These are phyloP conservation scores for Tetragonula clypearis DNA, from an alignment of 1,140 invertebrate species.

Conservation along the genomic window DNA sequence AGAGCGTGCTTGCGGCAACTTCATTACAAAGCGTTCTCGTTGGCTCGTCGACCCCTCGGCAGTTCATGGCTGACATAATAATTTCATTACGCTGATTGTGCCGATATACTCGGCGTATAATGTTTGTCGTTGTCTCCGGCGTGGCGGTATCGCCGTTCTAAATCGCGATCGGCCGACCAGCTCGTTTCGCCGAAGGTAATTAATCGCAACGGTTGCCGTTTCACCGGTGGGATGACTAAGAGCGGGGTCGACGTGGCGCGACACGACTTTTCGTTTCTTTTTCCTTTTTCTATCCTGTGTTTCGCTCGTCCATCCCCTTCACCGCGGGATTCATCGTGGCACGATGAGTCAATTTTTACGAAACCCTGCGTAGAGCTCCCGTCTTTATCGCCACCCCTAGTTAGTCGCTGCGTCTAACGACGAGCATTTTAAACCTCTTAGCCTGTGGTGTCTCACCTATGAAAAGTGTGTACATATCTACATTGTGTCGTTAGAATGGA, in stretches of 20 bases:
- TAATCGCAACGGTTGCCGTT: conserved; percentile 58
- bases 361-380: background rate
- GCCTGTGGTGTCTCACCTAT: too few relatives aligned
- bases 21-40: conserved; percentile 44
- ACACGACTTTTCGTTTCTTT: background rate
- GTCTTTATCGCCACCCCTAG: background rate
- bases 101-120: conserved; percentile 31
- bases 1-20: conserved; percentile 12
- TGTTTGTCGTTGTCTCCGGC: conserved; percentile 28
- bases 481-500: too few relatives aligned
- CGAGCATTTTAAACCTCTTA: background rate
- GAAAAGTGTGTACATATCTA: too few relatives aligned
- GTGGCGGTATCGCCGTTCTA: conserved; percentile 39
- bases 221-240: conserved; percentile 58
- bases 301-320: background rate
- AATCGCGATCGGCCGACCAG: conserved; percentile 24
- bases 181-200: conserved; percentile 60
- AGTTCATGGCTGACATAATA: conserved; percentile 43
- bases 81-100: conserved; percentile 52
- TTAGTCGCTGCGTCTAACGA: background rate
- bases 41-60: background rate
- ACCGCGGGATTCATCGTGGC: conserved; percentile 7
- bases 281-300: background rate
- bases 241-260: conserved; percentile 10
- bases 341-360: conserved; percentile 49